phyloP scores from a whole-genome alignment of 92 coral and sea anemone genomes.

The Micromussa lordhowensis region DNA sequence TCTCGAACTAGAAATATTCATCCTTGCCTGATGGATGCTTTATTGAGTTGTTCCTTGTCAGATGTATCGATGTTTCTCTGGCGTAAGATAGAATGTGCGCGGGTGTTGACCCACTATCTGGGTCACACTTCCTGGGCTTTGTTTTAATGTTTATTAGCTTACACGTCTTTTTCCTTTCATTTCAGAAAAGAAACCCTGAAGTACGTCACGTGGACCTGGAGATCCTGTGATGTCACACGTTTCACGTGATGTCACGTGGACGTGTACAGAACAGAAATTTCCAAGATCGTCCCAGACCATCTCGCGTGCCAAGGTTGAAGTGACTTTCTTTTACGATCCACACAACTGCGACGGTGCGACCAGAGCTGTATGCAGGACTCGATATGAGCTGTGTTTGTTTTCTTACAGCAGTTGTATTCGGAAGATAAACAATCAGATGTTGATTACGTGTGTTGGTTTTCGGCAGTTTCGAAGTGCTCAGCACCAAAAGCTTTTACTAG shows the following conservation, averaged over 20 bases:
- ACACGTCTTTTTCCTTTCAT: background rate
- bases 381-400: background rate
- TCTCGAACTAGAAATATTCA: too few species aligned
- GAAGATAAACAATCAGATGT: background rate
- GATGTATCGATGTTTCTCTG: too few species aligned
- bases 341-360: background rate
- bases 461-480: background rate
- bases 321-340: background rate
- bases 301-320: background rate
- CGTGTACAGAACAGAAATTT: background rate
- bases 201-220: conserved; percentile 98
- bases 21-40: too few species aligned
- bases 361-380: background rate
- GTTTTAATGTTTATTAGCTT: background rate
- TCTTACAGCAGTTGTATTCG: background rate
- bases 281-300: background rate
- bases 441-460: background rate
- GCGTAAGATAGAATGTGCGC: too few species aligned
- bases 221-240: conserved; percentile 64
- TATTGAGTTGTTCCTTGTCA: too few species aligned
- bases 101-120: too few species aligned
- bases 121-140: too few species aligned
- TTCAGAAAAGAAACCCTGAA: conserved; percentile 96
- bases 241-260: background rate
- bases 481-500: background rate